A percentile compares a stretch with the other conserved stretches of the same genome.
phyloP scores from a whole-genome alignment of 2,797 vertebrate genomes.

The Pantherophis alleghaniensis region DNA sequence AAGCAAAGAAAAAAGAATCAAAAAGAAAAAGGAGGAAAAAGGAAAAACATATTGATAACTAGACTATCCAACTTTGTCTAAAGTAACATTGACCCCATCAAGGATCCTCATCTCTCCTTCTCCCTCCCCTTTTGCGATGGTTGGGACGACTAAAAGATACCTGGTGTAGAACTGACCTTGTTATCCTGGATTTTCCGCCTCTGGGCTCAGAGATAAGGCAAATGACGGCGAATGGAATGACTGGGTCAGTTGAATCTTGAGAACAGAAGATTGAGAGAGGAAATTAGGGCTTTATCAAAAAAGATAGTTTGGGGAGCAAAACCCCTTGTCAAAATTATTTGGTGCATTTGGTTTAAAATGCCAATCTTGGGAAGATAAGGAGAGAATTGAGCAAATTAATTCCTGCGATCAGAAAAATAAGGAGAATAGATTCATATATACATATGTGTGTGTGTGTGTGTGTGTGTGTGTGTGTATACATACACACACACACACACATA shows the following conservation, averaged over 20 bases:
- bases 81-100: neutral
- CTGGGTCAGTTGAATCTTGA: neutral
- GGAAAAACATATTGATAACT: neutral
- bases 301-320: neutral
- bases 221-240: neutral
- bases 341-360: neutral
- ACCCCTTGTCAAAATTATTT: neutral
- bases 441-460: too few species aligned
- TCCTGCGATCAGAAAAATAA: neutral
- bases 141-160: neutral
- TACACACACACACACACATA: too few species aligned
- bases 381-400: neutral
- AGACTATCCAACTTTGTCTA: neutral
- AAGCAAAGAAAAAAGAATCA: neutral
- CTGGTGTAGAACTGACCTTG: neutral
- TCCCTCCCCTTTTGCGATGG: neutral
- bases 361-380: neutral
- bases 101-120: neutral
- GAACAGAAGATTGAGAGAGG: neutral
- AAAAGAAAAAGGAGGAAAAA: neutral
- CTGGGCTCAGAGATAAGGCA: neutral
- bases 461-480: too few species aligned
- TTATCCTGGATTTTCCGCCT: neutral
- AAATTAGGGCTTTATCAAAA: fast-evolving
- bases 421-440: neutral